Conservation (phyloP, 2,113 vertebrate species). For the Vimba vimba region DNA sequence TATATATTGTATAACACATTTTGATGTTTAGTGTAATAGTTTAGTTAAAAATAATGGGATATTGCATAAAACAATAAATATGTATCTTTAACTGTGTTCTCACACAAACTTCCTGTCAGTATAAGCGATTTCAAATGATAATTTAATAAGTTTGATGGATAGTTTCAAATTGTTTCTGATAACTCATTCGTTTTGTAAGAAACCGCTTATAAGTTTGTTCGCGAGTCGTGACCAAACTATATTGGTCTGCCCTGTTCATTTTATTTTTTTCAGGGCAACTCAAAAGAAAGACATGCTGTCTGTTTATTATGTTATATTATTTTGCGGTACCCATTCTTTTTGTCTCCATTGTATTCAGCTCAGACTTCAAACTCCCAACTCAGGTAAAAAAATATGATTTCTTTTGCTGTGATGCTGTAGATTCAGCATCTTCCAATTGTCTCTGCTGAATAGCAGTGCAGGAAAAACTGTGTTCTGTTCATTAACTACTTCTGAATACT, state of each 20-base stretch:
- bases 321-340: not conserved
- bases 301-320: not conserved
- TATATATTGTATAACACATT: not conserved
- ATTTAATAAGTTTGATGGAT: not conserved
- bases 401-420: not conserved
- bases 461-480: slow-evolving; percentile 19
- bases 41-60: not conserved
- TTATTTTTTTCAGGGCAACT: not conserved
- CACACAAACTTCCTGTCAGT: not conserved
- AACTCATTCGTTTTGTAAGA: not conserved
- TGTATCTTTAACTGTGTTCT: not conserved
- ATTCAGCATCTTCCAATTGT: not conserved
- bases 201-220: too few relatives aligned
- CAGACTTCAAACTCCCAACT: not conserved
- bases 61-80: not conserved
- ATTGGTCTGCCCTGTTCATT: too few relatives aligned
- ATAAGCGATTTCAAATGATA: not conserved
- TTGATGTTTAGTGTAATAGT: not conserved
- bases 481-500: not conserved
- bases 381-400: not conserved
- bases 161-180: not conserved
- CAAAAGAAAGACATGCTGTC: not conserved
- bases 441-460: slow-evolving; percentile 8
- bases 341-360: not conserved
- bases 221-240: too few relatives aligned